Evolutionary conservation across 2,113 vertebrate genomes (phyloP).

Genomic region (Bubo scandiacus): DNA sequence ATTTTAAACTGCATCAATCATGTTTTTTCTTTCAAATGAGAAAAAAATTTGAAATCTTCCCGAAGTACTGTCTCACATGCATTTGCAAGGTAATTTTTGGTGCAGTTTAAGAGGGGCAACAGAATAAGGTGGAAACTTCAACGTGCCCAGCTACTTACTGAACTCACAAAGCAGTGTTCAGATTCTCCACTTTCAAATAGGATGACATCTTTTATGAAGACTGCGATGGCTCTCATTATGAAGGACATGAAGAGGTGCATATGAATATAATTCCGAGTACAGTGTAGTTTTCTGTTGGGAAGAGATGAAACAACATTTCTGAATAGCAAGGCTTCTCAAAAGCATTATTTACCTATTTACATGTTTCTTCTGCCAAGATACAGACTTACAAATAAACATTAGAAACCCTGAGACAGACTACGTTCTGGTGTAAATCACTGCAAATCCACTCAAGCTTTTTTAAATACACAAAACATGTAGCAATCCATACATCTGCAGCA

Average conservation of each 20-base stretch:
- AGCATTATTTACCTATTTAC: neutral
- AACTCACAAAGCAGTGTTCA: slow-evolving; percentile 82
- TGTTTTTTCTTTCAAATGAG: neutral
- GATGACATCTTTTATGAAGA: slow-evolving; percentile 90
- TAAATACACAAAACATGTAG: neutral
- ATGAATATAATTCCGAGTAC: slow-evolving; percentile 95
- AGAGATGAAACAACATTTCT: neutral
- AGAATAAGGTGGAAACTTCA: neutral
- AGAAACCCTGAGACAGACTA: neutral
- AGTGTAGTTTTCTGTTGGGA: slow-evolving; percentile 88
- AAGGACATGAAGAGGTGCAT: slow-evolving; percentile 94
- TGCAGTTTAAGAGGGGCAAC: neutral
- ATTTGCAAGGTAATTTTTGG: neutral
- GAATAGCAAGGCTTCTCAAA: neutral
- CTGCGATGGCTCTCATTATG: slow-evolving; percentile 89
- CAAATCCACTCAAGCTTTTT: slow-evolving; percentile 28
- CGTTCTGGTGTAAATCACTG: neutral
- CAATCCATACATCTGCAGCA: neutral
- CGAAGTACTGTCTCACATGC: neutral
- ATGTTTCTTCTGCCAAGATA: neutral
- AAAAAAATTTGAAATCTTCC: neutral
- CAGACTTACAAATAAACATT: neutral
- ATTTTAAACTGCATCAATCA: neutral
- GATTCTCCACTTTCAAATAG: slow-evolving; percentile 83
- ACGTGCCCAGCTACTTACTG: slow-evolving; percentile 75